Percentiles rank a stretch among this genome's conserved stretches.
These are phyloP conservation scores for Delphinus delphis DNA, from an alignment of 2,113 vertebrate species.

Conservation along the genomic window DNA sequence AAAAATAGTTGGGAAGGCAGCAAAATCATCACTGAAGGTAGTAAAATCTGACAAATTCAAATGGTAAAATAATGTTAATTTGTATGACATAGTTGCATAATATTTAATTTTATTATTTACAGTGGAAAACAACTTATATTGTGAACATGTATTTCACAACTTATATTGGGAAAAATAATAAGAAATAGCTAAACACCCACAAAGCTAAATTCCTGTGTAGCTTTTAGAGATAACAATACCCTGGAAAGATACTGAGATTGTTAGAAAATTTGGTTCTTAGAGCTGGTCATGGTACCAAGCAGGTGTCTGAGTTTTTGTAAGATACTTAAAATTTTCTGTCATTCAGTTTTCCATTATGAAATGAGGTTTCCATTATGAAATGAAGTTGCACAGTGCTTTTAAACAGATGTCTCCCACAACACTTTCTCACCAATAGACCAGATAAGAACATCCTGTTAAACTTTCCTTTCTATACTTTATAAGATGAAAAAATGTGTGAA, in stretches of 20 bases:
- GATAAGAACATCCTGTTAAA: not conserved
- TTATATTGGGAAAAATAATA: not conserved
- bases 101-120: slow-evolving; percentile 35
- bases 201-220: not conserved
- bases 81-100: not conserved
- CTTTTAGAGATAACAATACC: not conserved
- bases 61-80: slow-evolving; percentile 11
- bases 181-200: not conserved
- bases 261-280: not conserved
- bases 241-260: not conserved
- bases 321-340: not conserved
- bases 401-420: not conserved
- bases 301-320: not conserved
- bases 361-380: not conserved
- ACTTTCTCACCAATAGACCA: not conserved
- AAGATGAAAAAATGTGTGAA: not conserved
- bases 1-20: slow-evolving; percentile 31
- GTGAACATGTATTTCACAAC: not conserved
- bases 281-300: not conserved
- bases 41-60: slow-evolving; percentile 21
- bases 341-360: slow-evolving; percentile 26
- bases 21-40: not conserved
- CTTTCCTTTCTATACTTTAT: slow-evolving; percentile 8
- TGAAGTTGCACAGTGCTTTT: not conserved
- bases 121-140: not conserved